phyloP scores from a whole-genome alignment of 2,113 vertebrate species.

The Etia nguti region DNA sequence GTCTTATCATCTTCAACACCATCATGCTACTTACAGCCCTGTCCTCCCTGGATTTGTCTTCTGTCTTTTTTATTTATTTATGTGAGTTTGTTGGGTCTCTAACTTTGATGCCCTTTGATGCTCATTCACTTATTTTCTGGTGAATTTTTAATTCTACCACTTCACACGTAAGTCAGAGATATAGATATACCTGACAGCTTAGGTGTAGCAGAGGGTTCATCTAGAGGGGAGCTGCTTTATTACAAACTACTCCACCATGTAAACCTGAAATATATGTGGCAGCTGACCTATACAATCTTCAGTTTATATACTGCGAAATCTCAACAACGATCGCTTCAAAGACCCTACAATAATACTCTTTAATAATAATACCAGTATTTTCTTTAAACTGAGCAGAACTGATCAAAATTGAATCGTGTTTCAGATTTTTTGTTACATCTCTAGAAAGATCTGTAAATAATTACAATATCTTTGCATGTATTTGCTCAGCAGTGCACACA shows the following conservation, averaged over 20 bases:
- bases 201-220: not conserved
- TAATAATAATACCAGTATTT: not conserved
- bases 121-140: not conserved
- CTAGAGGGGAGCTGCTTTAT: not conserved
- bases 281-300: not conserved
- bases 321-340: not conserved
- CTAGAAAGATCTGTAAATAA: not conserved
- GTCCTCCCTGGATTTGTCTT: no score
- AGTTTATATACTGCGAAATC: not conserved
- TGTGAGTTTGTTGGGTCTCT: not conserved
- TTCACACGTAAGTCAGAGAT: not conserved
- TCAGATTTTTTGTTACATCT: not conserved
- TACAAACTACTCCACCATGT: not conserved
- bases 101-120: not conserved
- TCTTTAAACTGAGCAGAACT: not conserved
- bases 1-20: not conserved
- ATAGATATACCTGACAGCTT: not conserved
- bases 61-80: not conserved
- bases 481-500: not conserved
- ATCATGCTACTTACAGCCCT: not conserved
- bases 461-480: not conserved
- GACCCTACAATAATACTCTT: not conserved
- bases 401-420: fast-evolving
- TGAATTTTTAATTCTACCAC: not conserved
- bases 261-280: not conserved